These are phyloP conservation scores for Bombycilla garrulus DNA, from an alignment of 2,113 vertebrate genomes.

Conservation along the genomic window DNA sequence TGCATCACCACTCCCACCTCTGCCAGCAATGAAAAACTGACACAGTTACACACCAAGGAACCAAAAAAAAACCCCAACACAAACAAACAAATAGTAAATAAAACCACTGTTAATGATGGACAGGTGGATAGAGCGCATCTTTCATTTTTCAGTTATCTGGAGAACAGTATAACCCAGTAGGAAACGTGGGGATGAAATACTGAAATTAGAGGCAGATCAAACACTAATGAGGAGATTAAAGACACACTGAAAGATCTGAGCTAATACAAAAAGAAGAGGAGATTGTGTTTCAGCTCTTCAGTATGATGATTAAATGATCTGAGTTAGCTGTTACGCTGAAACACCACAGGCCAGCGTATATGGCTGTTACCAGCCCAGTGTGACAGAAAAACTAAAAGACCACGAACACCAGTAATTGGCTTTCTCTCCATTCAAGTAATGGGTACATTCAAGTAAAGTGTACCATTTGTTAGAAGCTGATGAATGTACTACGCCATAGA, in stretches of 20 bases:
- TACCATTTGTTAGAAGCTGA: background rate
- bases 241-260: background rate
- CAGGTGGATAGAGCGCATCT: background rate
- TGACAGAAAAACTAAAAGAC: background rate
- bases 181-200: background rate
- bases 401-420: background rate
- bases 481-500: background rate
- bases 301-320: background rate
- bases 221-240: background rate
- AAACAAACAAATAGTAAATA: background rate
- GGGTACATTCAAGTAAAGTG: background rate
- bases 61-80: no score
- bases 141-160: background rate
- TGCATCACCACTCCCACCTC: background rate
- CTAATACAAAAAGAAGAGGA: background rate
- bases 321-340: background rate
- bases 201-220: background rate
- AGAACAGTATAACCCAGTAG: background rate
- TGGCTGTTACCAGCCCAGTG: background rate
- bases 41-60: background rate
- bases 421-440: background rate
- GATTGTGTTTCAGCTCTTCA: background rate
- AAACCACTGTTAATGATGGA: background rate
- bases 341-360: fast-evolving
- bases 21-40: background rate